Percentiles rank a stretch among this genome's conserved stretches.
Evolutionary conservation across 2,797 vertebrate genomes (phyloP).

Genomic region (Chloroceryle inda): DNA sequence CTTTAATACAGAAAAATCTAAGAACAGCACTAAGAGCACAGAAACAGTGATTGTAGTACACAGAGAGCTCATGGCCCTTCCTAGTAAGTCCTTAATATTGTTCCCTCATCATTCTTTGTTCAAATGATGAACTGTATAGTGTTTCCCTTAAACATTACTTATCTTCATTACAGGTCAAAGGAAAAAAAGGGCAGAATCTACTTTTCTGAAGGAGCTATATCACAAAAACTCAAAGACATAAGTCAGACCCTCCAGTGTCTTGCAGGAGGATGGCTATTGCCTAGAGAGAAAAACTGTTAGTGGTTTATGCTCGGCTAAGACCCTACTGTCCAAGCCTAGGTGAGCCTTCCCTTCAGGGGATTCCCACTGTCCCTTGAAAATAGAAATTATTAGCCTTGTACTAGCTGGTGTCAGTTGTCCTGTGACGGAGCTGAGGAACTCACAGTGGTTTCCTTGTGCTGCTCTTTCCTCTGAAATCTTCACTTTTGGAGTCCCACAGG

Average conservation of each 20-base stretch:
- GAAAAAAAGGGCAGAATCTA: background rate
- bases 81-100: background rate
- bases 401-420: rapidly evolving
- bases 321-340: background rate
- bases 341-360: background rate
- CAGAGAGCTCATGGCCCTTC: background rate
- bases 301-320: background rate
- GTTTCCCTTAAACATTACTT: background rate
- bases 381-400: background rate
- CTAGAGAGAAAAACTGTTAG: background rate
- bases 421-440: background rate
- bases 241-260: background rate
- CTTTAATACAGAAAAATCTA: background rate
- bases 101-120: background rate
- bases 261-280: background rate
- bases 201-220: background rate
- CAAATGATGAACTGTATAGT: background rate
- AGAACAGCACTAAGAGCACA: background rate
- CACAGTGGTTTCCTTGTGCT: background rate
- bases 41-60: background rate
- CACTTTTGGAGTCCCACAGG: background rate
- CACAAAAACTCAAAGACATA: background rate
- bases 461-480: background rate
- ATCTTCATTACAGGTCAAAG: background rate
- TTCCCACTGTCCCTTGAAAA: background rate